Evolutionary conservation across 2,888 invertebrate species (phyloP).

Genomic region (Eristalinus sepulchralis): DNA sequence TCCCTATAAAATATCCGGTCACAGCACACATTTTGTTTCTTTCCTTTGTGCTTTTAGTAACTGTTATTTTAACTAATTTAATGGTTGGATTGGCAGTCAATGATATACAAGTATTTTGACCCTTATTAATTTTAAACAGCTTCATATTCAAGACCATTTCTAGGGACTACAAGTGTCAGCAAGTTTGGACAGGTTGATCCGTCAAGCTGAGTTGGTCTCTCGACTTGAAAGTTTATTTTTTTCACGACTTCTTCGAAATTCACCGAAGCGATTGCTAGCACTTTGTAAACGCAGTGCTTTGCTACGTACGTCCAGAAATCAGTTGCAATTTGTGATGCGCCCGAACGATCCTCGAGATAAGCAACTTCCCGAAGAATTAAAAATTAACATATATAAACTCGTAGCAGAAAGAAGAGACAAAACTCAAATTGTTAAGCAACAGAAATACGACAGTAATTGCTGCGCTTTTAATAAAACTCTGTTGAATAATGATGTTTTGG

Average conservation of each 20-base stretch:
- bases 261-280: slow-evolving; percentile 85
- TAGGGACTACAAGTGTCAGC: slow-evolving; percentile 89
- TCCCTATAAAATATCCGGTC: slow-evolving; percentile 84
- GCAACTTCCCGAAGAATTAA: slow-evolving; percentile 88
- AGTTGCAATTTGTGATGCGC: slow-evolving; percentile 87
- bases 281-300: slow-evolving; percentile 88
- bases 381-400: slow-evolving; percentile 87
- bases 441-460: slow-evolving; percentile 80
- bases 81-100: slow-evolving; percentile 93
- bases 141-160: neutral
- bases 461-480: slow-evolving; percentile 77
- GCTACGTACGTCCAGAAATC: slow-evolving; percentile 88
- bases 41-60: slow-evolving; percentile 89
- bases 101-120: slow-evolving; percentile 85
- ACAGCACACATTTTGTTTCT: slow-evolving; percentile 90
- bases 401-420: slow-evolving; percentile 86
- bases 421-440: slow-evolving; percentile 82
- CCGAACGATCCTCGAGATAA: slow-evolving; percentile 92
- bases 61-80: slow-evolving; percentile 90
- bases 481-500: slow-evolving; percentile 34
- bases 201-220: slow-evolving; percentile 91
- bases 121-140: neutral
- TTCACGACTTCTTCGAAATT: slow-evolving; percentile 86
- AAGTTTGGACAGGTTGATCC: slow-evolving; percentile 89
- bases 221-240: slow-evolving; percentile 92